Base-by-base conservation (phyloP, 2,888 invertebrate genomes). In the Pemphredon lugubris region DNA sequence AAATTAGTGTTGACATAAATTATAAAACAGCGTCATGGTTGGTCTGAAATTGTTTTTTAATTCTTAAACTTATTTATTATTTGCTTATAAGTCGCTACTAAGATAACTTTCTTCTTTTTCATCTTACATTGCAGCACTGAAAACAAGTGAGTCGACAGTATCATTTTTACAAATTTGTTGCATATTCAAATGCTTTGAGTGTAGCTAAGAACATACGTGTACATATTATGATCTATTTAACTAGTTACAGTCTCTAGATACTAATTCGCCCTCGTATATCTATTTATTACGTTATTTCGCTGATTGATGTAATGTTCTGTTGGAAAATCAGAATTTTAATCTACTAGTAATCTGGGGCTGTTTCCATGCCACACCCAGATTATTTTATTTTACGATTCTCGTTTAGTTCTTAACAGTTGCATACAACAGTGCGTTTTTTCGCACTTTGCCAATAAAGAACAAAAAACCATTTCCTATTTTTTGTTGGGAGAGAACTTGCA, bases 61-160 rank as follows among this genome's bases (percentile, higher is more conserved):
- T 30, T 16, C 1, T n/a, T 13, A 53, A 9, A 18, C 55, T 13
- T 40, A 47, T 48, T 61, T 51, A 58, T 42, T 40, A 67, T 50
- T 51, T 42, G 13, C 13, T 55, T 32, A n/a, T 40, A 55, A 76
- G 61, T 18, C 58, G 45, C 59, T 75, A 78, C 48, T 71, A 71
- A 73, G 73, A 64, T 71, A 53, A 61, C 23, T 73, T 78, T 73
- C 47, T 78, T 76, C 20, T 73, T 73, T 78, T 76, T 67, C 20
- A 77, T 69, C 44, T 69, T 50, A 53, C 69, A 69, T 72, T 69
- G 73, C 80, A 81, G 83, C 83, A 77, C 75, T 73, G 79, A 83
- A 73, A 78, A 75, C 81, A 83, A 73, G 83, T 83, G 81, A 83
- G 83, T 83, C 57, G 59, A 63, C 64, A 45, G 54, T 72, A 54